Conservation (phyloP, 2,888 invertebrate genomes). For the Eupithecia vulgata region DNA sequence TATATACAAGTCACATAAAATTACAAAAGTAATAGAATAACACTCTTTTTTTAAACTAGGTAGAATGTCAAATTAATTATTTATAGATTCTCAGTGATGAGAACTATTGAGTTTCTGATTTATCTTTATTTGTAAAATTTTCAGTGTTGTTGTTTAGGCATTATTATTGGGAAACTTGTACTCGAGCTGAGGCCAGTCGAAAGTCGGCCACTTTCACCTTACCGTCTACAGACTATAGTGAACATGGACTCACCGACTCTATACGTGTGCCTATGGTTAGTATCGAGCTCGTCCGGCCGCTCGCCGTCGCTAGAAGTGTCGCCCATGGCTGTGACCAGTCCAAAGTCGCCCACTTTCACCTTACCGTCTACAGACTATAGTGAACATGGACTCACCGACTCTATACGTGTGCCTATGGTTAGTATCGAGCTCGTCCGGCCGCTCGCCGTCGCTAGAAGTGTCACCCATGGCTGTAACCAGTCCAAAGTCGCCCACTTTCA, state of each 20-base stretch:
- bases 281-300: constrained; percentile 53
- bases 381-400: constrained; percentile 80
- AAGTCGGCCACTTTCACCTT: neutral
- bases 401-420: constrained; percentile 84
- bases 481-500: constrained; percentile 99
- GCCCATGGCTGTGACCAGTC: constrained; percentile 77
- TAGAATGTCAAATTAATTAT: too few relatives aligned
- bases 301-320: constrained; percentile 65
- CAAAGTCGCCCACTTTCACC: neutral
- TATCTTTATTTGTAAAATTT: too few relatives aligned
- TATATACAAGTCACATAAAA: too few relatives aligned
- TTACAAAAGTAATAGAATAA: too few relatives aligned
- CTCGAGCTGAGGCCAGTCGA: too few relatives aligned
- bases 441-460: constrained; percentile 59
- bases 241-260: constrained; percentile 82
- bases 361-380: neutral
- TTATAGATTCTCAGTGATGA: too few relatives aligned
- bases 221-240: neutral
- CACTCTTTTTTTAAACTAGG: too few relatives aligned
- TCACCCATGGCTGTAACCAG: constrained; percentile 93
- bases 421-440: constrained; percentile 53
- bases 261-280: constrained; percentile 83
- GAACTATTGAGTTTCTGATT: too few relatives aligned
- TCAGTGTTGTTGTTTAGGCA: too few relatives aligned
- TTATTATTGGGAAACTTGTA: too few relatives aligned